These are phyloP conservation scores for Physeter macrocephalus DNA, from an alignment of 2,113 vertebrate species.

Conservation along the genomic window DNA sequence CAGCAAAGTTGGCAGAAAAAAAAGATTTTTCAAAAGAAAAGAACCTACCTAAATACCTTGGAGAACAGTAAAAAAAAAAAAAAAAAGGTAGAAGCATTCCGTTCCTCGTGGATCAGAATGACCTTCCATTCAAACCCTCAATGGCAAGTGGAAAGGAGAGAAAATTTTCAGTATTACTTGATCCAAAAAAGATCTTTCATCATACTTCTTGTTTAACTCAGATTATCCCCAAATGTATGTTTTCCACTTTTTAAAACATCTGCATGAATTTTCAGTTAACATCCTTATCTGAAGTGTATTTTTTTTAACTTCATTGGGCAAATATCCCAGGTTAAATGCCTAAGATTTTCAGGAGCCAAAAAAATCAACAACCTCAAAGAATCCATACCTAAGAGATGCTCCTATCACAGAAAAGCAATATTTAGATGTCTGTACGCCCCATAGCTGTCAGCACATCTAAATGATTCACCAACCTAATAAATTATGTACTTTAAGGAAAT, in stretches of 20 bases:
- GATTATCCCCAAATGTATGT: background rate
- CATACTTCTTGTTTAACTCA: background rate
- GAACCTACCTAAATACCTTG: background rate
- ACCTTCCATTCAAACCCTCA: background rate
- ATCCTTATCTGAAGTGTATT: background rate
- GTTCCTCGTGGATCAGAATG: background rate
- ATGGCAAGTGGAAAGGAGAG: background rate
- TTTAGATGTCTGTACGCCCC: background rate
- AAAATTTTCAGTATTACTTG: background rate
- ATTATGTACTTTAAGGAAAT: background rate
- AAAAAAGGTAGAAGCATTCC: background rate
- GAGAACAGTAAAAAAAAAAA: background rate
- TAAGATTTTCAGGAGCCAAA: background rate
- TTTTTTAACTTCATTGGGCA: background rate
- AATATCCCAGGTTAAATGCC: background rate
- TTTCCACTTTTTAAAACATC: background rate
- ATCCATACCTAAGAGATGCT: background rate
- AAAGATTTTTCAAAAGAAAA: background rate
- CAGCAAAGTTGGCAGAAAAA: background rate
- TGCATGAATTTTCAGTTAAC: background rate
- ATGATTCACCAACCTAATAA: background rate
- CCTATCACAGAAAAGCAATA: background rate
- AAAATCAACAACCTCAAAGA: constrained; percentile 9
- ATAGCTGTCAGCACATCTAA: background rate
- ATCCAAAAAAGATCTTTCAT: background rate